Conservation (phyloP, 2,113 vertebrate genomes). For the Callopanchax toddi region DNA sequence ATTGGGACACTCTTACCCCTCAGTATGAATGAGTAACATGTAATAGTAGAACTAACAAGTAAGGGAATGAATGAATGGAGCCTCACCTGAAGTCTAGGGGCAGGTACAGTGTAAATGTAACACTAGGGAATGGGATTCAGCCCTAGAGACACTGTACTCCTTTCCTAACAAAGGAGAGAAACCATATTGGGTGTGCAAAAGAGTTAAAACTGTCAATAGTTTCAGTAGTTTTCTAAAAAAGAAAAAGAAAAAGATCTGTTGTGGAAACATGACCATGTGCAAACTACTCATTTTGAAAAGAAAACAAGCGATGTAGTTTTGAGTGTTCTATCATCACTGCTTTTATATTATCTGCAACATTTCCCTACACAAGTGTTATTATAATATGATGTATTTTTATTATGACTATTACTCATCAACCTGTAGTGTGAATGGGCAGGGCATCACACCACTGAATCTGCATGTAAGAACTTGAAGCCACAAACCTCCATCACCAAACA, state of each 20-base stretch:
- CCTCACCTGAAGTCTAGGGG: too few species aligned
- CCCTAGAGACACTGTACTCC: too few species aligned
- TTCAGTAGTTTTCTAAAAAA: neutral
- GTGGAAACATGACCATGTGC: neutral
- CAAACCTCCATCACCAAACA: conserved; percentile 73
- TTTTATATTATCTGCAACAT: conserved; percentile 1
- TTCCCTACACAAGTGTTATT: conserved; percentile 1
- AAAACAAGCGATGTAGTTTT: neutral
- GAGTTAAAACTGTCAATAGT: neutral
- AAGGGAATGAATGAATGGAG: too few species aligned
- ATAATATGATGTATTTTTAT: neutral
- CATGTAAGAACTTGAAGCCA: conserved; percentile 83
- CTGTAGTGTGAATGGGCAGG: conserved; percentile 78
- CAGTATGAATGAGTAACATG: neutral
- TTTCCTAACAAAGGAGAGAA: too few species aligned
- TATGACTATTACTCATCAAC: conserved; percentile 17
- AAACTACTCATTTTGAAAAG: neutral
- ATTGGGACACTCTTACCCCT: neutral
- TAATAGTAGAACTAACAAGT: too few species aligned
- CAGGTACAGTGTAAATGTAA: neutral
- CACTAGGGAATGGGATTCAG: too few species aligned
- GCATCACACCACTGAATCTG: conserved; percentile 91
- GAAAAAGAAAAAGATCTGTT: neutral
- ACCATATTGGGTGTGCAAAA: too few species aligned
- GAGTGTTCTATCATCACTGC: neutral